These are phyloP conservation scores for Pelodiscus sinensis DNA, from an alignment of 2,113 vertebrate species.

Conservation along the genomic window DNA sequence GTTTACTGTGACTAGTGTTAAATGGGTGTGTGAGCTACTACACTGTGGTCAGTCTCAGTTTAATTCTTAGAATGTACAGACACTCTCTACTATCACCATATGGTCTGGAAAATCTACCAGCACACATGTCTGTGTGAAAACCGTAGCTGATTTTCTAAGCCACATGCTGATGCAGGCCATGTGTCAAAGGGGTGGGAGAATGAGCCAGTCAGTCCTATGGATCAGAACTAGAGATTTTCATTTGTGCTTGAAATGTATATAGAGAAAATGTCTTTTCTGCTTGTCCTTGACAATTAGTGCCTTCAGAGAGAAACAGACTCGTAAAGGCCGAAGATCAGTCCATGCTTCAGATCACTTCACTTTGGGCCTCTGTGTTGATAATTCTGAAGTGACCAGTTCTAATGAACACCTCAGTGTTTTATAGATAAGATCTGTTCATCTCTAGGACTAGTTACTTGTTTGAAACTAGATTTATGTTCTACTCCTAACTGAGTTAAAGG, in stretches of 20 bases:
- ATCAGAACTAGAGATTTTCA: rapidly evolving
- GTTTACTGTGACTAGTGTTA: background rate
- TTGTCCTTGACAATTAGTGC: background rate
- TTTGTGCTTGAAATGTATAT: rapidly evolving
- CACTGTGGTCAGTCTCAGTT: background rate
- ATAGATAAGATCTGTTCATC: background rate
- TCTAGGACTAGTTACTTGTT: background rate
- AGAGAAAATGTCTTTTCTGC: background rate
- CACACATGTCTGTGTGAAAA: rapidly evolving
- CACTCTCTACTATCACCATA: background rate
- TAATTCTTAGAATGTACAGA: background rate
- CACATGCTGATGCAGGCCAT: background rate
- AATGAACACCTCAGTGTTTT: too few relatives aligned
- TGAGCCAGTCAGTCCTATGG: rapidly evolving
- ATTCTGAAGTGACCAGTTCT: rapidly evolving
- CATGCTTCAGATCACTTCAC: background rate
- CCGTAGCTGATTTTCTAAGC: background rate
- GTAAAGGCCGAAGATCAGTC: background rate
- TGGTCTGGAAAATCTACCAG: background rate
- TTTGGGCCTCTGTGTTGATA: background rate
- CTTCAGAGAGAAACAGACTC: background rate
- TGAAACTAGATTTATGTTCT: background rate
- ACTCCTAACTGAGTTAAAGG: background rate
- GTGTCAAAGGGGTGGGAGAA: background rate
- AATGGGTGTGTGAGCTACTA: rapidly evolving